Evolutionary conservation across 2,113 vertebrate species (phyloP).

Genomic region (Sakesphorus luctuosus): DNA sequence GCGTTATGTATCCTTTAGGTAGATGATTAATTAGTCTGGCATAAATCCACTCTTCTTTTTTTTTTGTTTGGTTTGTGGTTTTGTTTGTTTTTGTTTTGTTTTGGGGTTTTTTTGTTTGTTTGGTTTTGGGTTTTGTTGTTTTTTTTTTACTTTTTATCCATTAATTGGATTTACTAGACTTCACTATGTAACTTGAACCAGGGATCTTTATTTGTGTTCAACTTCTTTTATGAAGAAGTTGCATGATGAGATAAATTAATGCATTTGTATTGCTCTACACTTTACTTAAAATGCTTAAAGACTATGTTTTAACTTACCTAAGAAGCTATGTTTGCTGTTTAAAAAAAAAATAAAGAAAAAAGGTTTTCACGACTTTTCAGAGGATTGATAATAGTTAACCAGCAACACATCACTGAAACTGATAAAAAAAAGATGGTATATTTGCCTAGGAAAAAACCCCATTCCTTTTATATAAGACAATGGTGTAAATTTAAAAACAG

Average conservation of each 20-base stretch:
- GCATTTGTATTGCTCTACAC: not conserved
- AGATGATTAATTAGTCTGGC: constrained; percentile 47
- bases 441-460: not conserved
- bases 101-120: too few relatives aligned
- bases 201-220: not conserved
- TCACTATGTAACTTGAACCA: not conserved
- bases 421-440: not conserved
- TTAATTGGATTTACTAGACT: constrained; percentile 8
- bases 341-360: not conserved
- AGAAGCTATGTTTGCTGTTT: not conserved
- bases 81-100: too few relatives aligned
- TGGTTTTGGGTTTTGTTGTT: not conserved
- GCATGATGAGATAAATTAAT: not conserved
- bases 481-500: not conserved
- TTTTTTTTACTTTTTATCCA: not conserved
- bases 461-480: not conserved
- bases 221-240: not conserved
- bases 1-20: constrained; percentile 29
- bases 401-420: not conserved
- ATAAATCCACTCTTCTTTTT: not conserved
- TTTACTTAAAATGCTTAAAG: not conserved
- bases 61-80: not conserved
- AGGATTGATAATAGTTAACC: not conserved
- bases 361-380: not conserved
- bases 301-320: not conserved